Conservation (phyloP, 2,113 vertebrate species). For the Stercorarius parasiticus region DNA sequence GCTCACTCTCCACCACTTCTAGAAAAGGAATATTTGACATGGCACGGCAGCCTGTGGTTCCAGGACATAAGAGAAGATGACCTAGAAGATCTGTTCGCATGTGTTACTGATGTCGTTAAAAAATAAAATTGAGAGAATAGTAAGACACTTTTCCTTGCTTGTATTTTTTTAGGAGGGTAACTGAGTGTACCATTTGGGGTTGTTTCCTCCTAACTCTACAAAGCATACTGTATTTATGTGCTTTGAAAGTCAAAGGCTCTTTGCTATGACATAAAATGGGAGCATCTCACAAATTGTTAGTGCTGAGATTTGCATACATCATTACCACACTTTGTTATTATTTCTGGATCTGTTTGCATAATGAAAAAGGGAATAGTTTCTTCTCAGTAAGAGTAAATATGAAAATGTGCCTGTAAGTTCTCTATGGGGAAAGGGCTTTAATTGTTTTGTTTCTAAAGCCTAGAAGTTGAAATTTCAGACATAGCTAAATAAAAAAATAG, state of each 20-base stretch:
- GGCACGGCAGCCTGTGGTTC: background rate
- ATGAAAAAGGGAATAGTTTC: background rate
- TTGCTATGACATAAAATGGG: background rate
- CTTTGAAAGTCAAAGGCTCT: background rate
- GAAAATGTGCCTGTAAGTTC: background rate
- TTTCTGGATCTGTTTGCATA: slow-evolving; percentile 13
- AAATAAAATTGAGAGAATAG: background rate
- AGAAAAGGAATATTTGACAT: background rate
- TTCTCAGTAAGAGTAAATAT: slow-evolving; percentile 15
- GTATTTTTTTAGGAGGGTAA: background rate
- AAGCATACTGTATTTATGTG: background rate
- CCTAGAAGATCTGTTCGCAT: background rate
- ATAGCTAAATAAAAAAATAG: background rate
- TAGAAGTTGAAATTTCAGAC: background rate
- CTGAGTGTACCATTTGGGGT: background rate
- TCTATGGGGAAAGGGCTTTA: background rate
- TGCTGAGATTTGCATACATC: background rate
- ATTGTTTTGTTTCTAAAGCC: slow-evolving; percentile 10
- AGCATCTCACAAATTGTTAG: background rate
- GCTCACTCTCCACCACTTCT: background rate
- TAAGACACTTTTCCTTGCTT: background rate
- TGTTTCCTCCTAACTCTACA: background rate
- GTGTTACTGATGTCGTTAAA: background rate
- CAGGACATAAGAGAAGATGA: background rate
- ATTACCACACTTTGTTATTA: slow-evolving; percentile 49